A percentile compares a stretch with the other conserved stretches of the same genome.
These are phyloP conservation scores for Allacma fusca DNA, from an alignment of 2,888 invertebrate species.

Conservation along the genomic window DNA sequence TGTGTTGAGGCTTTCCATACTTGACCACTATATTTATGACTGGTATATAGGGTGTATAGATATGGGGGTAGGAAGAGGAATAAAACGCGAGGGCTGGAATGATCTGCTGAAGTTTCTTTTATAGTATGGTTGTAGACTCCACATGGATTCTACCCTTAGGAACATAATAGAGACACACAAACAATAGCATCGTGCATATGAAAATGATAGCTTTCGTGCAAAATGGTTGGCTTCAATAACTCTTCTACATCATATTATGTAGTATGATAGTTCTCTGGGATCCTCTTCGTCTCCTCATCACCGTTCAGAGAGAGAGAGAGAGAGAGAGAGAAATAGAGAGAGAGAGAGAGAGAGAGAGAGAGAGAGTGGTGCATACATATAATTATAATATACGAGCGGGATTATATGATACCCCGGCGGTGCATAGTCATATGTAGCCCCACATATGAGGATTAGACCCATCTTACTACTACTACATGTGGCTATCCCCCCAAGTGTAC, in stretches of 20 bases:
- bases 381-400: conserved; percentile 18
- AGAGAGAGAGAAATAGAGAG: no score
- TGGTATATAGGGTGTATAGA: no score
- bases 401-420: no score
- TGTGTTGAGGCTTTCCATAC: neutral
- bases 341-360: no score
- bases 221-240: conserved; percentile 46
- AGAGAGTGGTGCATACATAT: conserved; percentile 4
- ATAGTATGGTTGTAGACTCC: conserved; percentile 16
- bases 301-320: neutral
- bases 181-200: conserved; percentile 24
- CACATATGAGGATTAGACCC: no score
- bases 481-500: no score
- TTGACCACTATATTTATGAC: neutral
- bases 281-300: neutral
- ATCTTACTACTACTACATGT: no score
- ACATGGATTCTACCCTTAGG: neutral
- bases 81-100: conserved; percentile 9
- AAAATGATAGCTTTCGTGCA: conserved; percentile 45
- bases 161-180: conserved; percentile 18
- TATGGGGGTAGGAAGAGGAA: conserved; percentile 1
- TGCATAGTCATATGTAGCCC: no score
- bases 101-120: conserved; percentile 19
- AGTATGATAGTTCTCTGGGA: neutral
- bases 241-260: conserved; percentile 19